phyloP scores from a whole-genome alignment of 1,140 invertebrate genomes.

The Aleiodes sp. region DNA sequence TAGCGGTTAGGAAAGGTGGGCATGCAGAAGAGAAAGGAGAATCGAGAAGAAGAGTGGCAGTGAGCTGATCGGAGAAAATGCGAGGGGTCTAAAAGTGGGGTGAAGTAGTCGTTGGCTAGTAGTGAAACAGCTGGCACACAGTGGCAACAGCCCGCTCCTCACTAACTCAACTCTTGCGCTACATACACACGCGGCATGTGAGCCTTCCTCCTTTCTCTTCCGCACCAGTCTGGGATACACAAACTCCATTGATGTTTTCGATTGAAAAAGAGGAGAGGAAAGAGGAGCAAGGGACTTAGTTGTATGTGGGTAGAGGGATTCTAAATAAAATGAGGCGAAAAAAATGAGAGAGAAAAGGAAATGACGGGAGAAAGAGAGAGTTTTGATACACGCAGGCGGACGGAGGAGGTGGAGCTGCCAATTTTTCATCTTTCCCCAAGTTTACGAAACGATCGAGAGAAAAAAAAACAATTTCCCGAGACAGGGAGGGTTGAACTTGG shows the following conservation, averaged over 20 bases:
- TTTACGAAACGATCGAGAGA: neutral
- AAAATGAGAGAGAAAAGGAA: too few species aligned
- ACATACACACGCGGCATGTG: constrained; percentile 63
- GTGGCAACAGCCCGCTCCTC: constrained; percentile 63
- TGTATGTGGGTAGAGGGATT: neutral
- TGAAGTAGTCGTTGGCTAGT: constrained; percentile 47
- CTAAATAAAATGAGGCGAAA: neutral
- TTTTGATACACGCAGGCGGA: neutral
- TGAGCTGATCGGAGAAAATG: constrained; percentile 14
- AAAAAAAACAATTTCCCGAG: neutral
- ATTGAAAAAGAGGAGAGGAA: too few species aligned
- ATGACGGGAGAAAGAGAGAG: neutral
- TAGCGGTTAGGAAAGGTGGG: constrained; percentile 25
- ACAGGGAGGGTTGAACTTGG: neutral
- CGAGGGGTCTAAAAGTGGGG: neutral
- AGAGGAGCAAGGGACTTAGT: constrained; percentile 17
- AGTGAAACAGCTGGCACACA: constrained; percentile 63
- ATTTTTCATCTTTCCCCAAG: constrained; percentile 28
- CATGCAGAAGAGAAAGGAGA: neutral
- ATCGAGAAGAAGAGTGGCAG: constrained; percentile 22
- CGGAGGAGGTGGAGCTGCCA: constrained; percentile 5
- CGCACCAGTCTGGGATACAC: constrained; percentile 43
- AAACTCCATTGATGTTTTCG: constrained; percentile 66
- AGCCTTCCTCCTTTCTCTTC: constrained; percentile 31
- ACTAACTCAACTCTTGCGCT: constrained; percentile 64